phyloP scores from a whole-genome alignment of 1,140 invertebrate species.

The Araneus ventricosus region DNA sequence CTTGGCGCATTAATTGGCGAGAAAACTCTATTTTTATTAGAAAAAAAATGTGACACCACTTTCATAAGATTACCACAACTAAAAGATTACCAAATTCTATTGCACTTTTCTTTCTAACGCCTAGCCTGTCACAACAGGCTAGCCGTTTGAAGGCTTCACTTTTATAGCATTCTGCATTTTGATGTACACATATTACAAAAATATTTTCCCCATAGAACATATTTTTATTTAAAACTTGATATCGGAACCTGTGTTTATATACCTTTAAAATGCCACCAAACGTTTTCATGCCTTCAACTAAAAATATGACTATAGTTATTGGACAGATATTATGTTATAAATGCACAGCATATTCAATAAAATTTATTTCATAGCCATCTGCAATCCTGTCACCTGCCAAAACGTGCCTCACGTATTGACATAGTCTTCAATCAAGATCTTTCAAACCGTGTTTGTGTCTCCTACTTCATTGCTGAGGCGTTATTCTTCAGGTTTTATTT shows the following conservation, averaged over 20 bases:
- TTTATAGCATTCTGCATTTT: background rate
- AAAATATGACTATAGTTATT: constrained; percentile 36
- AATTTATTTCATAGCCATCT: constrained; percentile 56
- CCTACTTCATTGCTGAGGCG: constrained; percentile 28
- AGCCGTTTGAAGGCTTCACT: background rate
- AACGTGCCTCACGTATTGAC: constrained; percentile 62
- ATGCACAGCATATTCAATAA: constrained; percentile 54
- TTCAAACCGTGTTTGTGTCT: constrained; percentile 57
- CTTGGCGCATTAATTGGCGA: too few relatives aligned
- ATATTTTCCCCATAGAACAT: background rate
- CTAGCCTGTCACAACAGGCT: too few relatives aligned
- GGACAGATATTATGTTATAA: constrained; percentile 45
- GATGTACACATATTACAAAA: background rate
- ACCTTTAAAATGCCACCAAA: background rate
- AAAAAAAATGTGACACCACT: too few relatives aligned
- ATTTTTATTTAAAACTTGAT: background rate
- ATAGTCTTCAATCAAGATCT: constrained; percentile 62
- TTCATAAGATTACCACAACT: too few relatives aligned
- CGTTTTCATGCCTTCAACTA: background rate
- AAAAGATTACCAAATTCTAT: too few relatives aligned
- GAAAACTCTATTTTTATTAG: too few relatives aligned
- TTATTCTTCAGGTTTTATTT: constrained; percentile 31
- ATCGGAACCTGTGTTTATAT: background rate
- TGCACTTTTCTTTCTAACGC: too few relatives aligned
- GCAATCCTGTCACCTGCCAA: constrained; percentile 54